phyloP scores from a whole-genome alignment of 2,113 vertebrate species.

The Rhinogobius similis region DNA sequence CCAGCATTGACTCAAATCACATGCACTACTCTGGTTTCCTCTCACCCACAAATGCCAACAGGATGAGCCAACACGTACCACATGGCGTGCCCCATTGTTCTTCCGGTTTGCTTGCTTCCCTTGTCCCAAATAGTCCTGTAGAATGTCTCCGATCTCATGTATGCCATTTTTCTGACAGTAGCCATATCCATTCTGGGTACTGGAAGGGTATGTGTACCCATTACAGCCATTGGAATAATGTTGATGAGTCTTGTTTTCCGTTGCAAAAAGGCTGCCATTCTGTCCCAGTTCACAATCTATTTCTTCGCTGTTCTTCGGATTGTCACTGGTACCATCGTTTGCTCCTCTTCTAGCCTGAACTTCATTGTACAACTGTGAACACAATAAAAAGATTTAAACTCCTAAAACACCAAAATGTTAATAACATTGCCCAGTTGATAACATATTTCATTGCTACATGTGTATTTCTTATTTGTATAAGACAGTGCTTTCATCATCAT shows the following conservation, averaged over 20 bases:
- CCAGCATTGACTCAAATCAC: slow-evolving; percentile 36
- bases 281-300: slow-evolving; percentile 65
- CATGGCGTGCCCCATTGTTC: slow-evolving; percentile 78
- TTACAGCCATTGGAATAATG: slow-evolving; percentile 44
- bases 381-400: slow-evolving; percentile 10
- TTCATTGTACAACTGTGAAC: slow-evolving; percentile 89
- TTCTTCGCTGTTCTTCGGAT: slow-evolving; percentile 62
- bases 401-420: slow-evolving; percentile 19
- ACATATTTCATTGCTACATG: slow-evolving; percentile 35
- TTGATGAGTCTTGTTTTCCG: slow-evolving; percentile 46
- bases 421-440: slow-evolving; percentile 15
- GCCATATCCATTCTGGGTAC: slow-evolving; percentile 49
- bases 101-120: slow-evolving; percentile 60
- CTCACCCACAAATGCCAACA: slow-evolving; percentile 31
- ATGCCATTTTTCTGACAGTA: slow-evolving; percentile 53
- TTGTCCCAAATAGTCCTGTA: slow-evolving; percentile 73
- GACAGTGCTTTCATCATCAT: slow-evolving; percentile 21
- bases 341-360: slow-evolving; percentile 90
- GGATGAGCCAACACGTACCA: slow-evolving; percentile 79
- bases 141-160: slow-evolving; percentile 70
- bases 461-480: slow-evolving; percentile 12
- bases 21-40: slow-evolving; percentile 44
- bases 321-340: slow-evolving; percentile 67
- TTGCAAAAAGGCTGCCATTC: slow-evolving; percentile 50
- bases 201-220: slow-evolving; percentile 46